Evolutionary conservation across 2,113 vertebrate genomes (phyloP).

Genomic region (Xenotilapia longispinis): DNA sequence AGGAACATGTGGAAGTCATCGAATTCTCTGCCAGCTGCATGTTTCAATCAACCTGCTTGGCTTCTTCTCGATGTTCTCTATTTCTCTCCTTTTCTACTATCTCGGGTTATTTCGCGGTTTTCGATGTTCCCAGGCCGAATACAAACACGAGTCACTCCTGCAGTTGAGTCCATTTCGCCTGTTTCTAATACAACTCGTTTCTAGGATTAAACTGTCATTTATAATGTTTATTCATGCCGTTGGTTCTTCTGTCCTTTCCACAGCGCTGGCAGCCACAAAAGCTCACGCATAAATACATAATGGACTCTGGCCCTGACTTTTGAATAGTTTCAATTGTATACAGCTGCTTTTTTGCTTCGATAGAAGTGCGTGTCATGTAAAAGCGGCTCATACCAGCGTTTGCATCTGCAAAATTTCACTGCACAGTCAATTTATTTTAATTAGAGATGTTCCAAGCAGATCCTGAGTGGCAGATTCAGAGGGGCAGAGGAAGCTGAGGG

Average conservation of each 20-base stretch:
- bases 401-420: background rate
- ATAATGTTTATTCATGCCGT: background rate
- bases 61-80: background rate
- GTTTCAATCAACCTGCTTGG: background rate
- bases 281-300: background rate
- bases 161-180: background rate
- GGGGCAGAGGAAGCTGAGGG: background rate
- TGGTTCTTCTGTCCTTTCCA: background rate
- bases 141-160: background rate
- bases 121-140: background rate
- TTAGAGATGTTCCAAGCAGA: background rate
- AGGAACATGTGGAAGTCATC: conserved; percentile 28
- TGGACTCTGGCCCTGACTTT: background rate
- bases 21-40: background rate
- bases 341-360: background rate
- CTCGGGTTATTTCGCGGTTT: background rate
- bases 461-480: background rate
- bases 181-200: background rate
- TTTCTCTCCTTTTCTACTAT: background rate
- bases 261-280: background rate
- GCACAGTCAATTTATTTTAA: background rate
- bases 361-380: background rate
- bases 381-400: background rate
- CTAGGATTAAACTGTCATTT: background rate
- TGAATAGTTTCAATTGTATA: background rate